Base-by-base conservation (phyloP, 2,888 invertebrate species). In the Rhagonycha lutea region DNA sequence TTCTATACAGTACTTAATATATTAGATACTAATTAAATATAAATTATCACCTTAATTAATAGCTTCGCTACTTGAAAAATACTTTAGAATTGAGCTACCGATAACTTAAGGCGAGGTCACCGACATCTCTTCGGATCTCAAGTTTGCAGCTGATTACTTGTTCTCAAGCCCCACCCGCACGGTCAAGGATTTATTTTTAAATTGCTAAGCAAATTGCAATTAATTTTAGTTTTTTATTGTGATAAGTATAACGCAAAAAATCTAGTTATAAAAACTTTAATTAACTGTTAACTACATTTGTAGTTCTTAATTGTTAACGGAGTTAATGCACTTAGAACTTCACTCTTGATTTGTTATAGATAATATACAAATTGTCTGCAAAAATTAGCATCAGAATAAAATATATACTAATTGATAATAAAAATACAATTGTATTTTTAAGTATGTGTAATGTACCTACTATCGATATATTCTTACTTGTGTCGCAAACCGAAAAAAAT, bases 161-260 rank as follows among this genome's bases (percentile, higher is more conserved):
- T 80, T 80, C 80, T 80, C 80, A 79, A 80, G 80, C 80, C 78
- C 81, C 80, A 79, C 81, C 81, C 81, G 79, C 81, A 74, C 80
- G 81, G 81, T 81, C 81, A 81, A 80, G 80, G 81, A 74, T 67
- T 70, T 68, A 62, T 68, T 70, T 75, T 78, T 70, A 32, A 65
- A 67, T 61, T 70, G 74, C 70, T 72, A 70, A 77, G 47, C 47
- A 47, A 47, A 47, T 47, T 47, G 47, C 47, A 47, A 47, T 47
- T 47, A 47, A 47, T 47, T 47, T 47, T 47, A 47, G 47, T 47
- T 47, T 47, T 47, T 47, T 47, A 47, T 47, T 47, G 47, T 47
- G 7, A 47, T n/a, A 69, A 29, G 69, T 26, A 24, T 61, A 26
- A 61, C 29, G 70, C 47, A 61, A 26, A 26, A 61, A 32, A 47